These are phyloP conservation scores for Megalonaias nervosa DNA, from an alignment of 1,140 invertebrate genomes.

Conservation along the genomic window DNA sequence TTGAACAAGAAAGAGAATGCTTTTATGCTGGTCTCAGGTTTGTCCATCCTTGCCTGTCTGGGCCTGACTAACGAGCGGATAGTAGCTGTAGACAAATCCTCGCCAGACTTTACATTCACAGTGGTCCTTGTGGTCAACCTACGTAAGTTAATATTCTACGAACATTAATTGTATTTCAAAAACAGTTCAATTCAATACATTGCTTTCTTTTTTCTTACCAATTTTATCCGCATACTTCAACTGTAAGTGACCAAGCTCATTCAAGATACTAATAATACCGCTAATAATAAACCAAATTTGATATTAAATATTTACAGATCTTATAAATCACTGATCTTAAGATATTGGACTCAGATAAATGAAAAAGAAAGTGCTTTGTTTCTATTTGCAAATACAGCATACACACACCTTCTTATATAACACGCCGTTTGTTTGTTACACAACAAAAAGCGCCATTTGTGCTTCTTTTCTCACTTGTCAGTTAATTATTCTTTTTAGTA, in stretches of 20 bases:
- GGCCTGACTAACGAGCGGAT: slow-evolving; percentile 50
- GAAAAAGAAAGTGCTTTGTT: too few relatives aligned
- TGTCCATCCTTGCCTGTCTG: slow-evolving; percentile 37
- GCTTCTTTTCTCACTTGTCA: not conserved
- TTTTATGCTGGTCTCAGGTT: slow-evolving; percentile 40
- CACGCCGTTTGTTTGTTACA: too few relatives aligned
- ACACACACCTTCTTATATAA: too few relatives aligned
- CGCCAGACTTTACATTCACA: slow-evolving; percentile 58
- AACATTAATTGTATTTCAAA: not conserved
- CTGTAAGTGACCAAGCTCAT: not conserved
- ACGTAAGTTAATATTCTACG: slow-evolving; percentile 37
- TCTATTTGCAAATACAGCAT: too few relatives aligned
- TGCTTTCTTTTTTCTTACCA: not conserved
- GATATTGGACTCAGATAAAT: too few relatives aligned
- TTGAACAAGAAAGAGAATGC: slow-evolving; percentile 45
- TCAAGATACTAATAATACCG: not conserved
- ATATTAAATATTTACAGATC: not conserved
- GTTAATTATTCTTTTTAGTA: too few relatives aligned
- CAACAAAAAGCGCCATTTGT: not conserved
- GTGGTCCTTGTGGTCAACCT: slow-evolving; percentile 53
- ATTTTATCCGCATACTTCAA: not conserved
- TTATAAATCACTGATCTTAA: not conserved
- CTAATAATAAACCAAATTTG: not conserved
- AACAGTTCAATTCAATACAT: not conserved
- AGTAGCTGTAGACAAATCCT: slow-evolving; percentile 19